Conservation (phyloP, 2,888 invertebrate genomes). For the Callimorpha dominula region DNA sequence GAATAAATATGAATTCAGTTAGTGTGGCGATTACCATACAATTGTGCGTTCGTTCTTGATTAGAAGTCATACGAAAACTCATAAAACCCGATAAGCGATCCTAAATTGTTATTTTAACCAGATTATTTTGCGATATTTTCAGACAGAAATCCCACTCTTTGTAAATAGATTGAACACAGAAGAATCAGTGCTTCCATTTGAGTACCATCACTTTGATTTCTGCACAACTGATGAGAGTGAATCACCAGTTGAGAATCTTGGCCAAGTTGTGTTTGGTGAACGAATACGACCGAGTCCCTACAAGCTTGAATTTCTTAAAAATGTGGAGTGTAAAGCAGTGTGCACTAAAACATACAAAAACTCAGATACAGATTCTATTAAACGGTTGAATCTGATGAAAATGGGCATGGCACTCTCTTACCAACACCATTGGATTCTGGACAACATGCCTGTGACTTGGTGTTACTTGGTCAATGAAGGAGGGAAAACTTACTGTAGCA, state of each 20-base stretch:
- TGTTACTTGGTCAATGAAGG: slow-evolving; percentile 93
- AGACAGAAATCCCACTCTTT: slow-evolving; percentile 95
- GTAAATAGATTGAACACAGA: slow-evolving; percentile 99
- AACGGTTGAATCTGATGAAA: slow-evolving; percentile 93
- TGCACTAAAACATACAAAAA: slow-evolving; percentile 91
- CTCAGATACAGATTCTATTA: slow-evolving; percentile 88
- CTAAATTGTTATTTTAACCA: slow-evolving; percentile 7
- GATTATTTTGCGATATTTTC: slow-evolving; percentile 73
- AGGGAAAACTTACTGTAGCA: slow-evolving; percentile 93
- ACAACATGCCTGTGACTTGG: slow-evolving; percentile 99
- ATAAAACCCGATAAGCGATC: slow-evolving; percentile 31
- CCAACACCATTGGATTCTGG: slow-evolving; percentile 99
- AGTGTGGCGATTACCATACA: slow-evolving; percentile 14
- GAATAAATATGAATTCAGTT: slow-evolving; percentile 16
- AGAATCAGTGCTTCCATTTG: slow-evolving; percentile 99
- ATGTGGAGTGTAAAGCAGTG: slow-evolving; percentile 86
- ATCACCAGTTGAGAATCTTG: slow-evolving; percentile 98
- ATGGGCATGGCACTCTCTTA: slow-evolving; percentile 98
- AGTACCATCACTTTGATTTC: slow-evolving; percentile 99
- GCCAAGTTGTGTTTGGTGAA: slow-evolving; percentile 99
- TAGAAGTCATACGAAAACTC: slow-evolving; percentile 19
- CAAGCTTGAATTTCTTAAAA: slow-evolving; percentile 93
- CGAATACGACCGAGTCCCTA: slow-evolving; percentile 98
- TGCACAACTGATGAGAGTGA: slow-evolving; percentile 92
- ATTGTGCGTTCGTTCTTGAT: slow-evolving; percentile 19